Base-by-base conservation (phyloP, 2,113 vertebrate species). In the Crypturellus undulatus region DNA sequence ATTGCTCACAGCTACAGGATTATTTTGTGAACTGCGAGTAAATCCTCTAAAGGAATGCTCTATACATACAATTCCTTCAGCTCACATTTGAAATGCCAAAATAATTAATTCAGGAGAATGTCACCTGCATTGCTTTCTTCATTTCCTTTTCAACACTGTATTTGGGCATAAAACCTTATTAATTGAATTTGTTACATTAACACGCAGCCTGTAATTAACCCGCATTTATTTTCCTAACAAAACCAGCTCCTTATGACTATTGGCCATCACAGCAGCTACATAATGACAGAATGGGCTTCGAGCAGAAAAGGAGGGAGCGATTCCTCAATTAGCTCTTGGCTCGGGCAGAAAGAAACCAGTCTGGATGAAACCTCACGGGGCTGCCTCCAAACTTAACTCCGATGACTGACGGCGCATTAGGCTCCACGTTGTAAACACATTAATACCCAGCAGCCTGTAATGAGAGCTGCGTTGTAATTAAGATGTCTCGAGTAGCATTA, bases 141-240 rank as follows among this genome's bases (percentile, higher is more conserved):
- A 10, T n/a, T 45, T 69, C 43, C 65, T 45, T 34, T 68, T 69
- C 20, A 69, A 13, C 10, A 30, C 6, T 24, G 32, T 21, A 14
- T 22, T n/a, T n/a, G 42, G 32, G 16, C 4, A 19, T 1, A 11
- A 62, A 36, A 20, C 0, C 73, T 49, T 9, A 34, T 10, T 52
- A 6, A 24, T 12, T 52, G 11, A 7, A 6, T 67, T 49, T 28
- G 21, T 17, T 0, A 3, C 4, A 10, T 40, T 4, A 28, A 26
- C 0, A 0, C 9, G 38, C 38, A 10, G n/a, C 70, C 26, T 21
- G 3, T 75, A 52, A 15, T 20, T 84, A 69, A 21, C 12, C 0
- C 0, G 5, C 3, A 18, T 8, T 51, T 36, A 6, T 52, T 22
- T 47, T 21, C 63, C 63, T 45, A 54, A 60, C 8, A 9, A 60